Base-by-base conservation (phyloP, 2,888 invertebrate species). In the Merodon equestris region DNA sequence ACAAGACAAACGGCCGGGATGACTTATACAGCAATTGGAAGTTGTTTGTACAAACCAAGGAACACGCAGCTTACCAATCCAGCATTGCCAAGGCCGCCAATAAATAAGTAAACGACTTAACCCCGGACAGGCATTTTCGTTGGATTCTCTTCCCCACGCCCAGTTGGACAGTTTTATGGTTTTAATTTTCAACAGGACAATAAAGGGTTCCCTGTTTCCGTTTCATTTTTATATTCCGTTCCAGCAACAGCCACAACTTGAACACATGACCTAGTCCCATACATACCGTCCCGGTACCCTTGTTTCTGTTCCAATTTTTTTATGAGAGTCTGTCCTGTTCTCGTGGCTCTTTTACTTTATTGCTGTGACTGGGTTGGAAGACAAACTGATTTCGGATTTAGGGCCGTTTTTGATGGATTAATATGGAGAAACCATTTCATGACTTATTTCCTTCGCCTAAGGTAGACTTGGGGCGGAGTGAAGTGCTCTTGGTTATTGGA, bases 161-260 rank as follows among this genome's bases (percentile, higher is more conserved):
- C 53, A 36, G 58, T 48, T 51, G 68, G 74, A 70, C 63, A 60
- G 57, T 79, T 74, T 79, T 79, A 79, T 79, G 74, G 64, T 79
- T 74, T 79, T 74, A 79, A 79, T 79, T 79, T 79, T 79, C 74
- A 79, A 74, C 79, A 70, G 74, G 64, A 68, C 79, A 79, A 68
- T 79, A 73, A 79, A 79, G 73, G 73, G 68, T 63, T 77, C 7
- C 27, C 27, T 27, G 27, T 27, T 2, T 27, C 27, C 27, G 27
- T 27, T 27, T 53, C 50, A 51, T 50, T 76, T 76, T 79, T 68
- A 64, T 64, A 68, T 68, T 42, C 47, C 38, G 27, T 40, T 17
- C 18, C 34, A 53, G 34, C 45, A 38, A 19, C 18, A 19, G 17
- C 12, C 13, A 4, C 45, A 19, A 34, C 10, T 40, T 7, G 27